A percentile compares a stretch with the other conserved stretches of the same genome.
phyloP scores from a whole-genome alignment of 2,797 vertebrate species.

The Lacerta bilineata region DNA sequence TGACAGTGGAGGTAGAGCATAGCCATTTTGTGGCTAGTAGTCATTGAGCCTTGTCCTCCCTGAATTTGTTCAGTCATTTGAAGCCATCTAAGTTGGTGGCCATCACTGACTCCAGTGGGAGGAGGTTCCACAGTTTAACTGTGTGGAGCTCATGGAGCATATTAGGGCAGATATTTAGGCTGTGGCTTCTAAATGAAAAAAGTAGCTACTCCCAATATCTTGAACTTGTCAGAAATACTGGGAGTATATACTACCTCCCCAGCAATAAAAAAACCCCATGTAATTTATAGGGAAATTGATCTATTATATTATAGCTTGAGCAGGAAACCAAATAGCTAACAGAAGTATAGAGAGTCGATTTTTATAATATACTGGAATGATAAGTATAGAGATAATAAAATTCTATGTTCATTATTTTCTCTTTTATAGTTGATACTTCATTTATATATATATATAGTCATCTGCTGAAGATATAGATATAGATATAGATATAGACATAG shows the following conservation, averaged over 20 bases:
- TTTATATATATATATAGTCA: neutral
- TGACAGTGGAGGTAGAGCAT: too few species aligned
- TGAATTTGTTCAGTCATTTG: too few species aligned
- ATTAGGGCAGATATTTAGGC: too few species aligned
- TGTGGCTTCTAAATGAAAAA: neutral
- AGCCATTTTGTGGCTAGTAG: too few species aligned
- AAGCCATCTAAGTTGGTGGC: too few species aligned
- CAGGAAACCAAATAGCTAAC: neutral
- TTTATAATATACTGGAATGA: neutral
- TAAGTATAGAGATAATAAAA: neutral
- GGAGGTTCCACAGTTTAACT: too few species aligned
- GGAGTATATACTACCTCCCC: too few species aligned
- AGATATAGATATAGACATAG: too few species aligned
- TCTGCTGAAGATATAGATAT: neutral
- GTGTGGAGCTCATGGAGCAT: too few species aligned
- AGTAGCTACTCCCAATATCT: neutral
- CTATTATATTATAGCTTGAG: neutral
- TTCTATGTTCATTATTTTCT: neutral
- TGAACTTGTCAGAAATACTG: too few species aligned
- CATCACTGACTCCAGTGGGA: too few species aligned
- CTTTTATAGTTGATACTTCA: neutral
- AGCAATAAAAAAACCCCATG: neutral
- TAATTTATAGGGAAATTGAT: neutral
- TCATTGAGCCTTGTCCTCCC: too few species aligned
- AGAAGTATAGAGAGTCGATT: neutral